Base-by-base conservation (phyloP, 2,797 vertebrate species). In the Adrianichthys oophorus region DNA sequence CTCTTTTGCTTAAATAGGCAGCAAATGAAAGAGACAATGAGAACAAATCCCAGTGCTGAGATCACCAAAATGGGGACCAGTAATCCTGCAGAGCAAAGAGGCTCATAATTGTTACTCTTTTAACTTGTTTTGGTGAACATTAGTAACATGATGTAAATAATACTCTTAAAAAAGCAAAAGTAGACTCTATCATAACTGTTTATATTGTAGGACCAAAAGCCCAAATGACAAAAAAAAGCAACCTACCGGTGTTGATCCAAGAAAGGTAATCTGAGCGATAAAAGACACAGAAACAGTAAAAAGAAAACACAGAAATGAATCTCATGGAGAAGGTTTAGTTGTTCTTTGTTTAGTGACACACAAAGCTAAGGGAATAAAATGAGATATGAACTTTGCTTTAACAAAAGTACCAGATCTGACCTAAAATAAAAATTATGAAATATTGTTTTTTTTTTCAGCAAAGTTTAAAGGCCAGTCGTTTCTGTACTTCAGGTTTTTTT, bases 1-100 rank as follows among this genome's bases (percentile, higher is more conserved):
- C 95, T 91, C 78, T 84, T 93, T 63, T 80, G 92, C 66, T 85
- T 90, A 41, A 94, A 82, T 42, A 95, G 74, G 79, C 90, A 96
- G 56, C 88, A 80, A 1, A 85, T 72, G 64, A 91, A 67, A 15
- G 74, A 87, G 18, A 91, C 68, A 71, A 93, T 68, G 43, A 92
- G 40, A 55, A 91, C 61, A 42, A 91, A 66, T 75, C 91, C 93
- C 26, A 98, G 67, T 55, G 85, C 3, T 6, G 89, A 90, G 51
- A 78, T 88, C 79, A 93, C 67, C 60, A 88, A 74, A 61, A 93
- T 62, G 2, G 91, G 88, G 46, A 92, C 77, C 60, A 94, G 72
- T 62, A 93, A 80, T 78, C 95, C 96, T 98, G 77, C 55, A 74
- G 67, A 48, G 41, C 60, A 80, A n/a, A 67, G 41, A 29, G 17